These are phyloP conservation scores for Epinephelus cyanopodus DNA, from an alignment of 2,113 vertebrate genomes.

Conservation along the genomic window DNA sequence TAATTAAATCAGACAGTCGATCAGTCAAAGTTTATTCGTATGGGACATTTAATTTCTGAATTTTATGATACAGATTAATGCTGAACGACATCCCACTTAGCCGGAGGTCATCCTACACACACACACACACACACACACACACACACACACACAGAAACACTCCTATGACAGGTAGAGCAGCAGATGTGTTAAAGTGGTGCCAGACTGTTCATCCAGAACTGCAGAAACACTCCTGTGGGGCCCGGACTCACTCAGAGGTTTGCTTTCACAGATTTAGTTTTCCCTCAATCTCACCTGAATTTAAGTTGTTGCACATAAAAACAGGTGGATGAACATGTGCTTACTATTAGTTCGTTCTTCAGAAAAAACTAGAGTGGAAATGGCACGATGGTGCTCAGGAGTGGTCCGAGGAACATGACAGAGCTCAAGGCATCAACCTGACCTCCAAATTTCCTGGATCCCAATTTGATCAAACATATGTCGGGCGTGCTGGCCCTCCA, in stretches of 20 bases:
- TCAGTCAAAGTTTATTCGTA: not conserved
- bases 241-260: not conserved
- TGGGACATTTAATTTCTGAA: not conserved
- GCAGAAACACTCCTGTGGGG: not conserved
- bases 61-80: not conserved
- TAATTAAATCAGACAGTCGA: slow-evolving; percentile 19
- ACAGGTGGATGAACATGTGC: no score
- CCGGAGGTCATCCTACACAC: not conserved
- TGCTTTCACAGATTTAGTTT: not conserved
- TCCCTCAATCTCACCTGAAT: not conserved
- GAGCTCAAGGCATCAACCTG: no score
- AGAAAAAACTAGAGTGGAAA: no score
- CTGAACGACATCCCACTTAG: not conserved
- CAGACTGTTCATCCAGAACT: not conserved
- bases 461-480: no score
- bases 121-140: not conserved
- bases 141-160: not conserved
- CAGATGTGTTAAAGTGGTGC: not conserved
- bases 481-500: no score
- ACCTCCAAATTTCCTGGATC: no score
- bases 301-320: no score
- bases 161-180: not conserved
- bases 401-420: no score
- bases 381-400: no score
- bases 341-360: no score